phyloP scores from a whole-genome alignment of 1,140 invertebrate genomes.

The Phenacoccus solenopsis region DNA sequence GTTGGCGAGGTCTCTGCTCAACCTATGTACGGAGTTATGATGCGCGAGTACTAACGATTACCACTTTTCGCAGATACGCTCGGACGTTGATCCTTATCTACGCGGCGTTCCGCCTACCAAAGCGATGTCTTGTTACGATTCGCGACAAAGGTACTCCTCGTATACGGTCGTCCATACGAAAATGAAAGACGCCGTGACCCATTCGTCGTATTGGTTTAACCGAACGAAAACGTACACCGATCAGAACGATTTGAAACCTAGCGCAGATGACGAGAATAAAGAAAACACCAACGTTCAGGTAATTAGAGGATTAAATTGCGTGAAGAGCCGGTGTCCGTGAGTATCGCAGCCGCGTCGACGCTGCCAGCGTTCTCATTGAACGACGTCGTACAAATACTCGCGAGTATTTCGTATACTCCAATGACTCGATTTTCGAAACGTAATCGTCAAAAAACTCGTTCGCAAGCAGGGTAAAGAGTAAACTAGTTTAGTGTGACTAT shows the following conservation, averaged over 20 bases:
- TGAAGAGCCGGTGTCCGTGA: too few species aligned
- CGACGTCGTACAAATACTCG: too few species aligned
- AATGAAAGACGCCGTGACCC: constrained; percentile 49
- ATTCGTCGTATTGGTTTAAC: constrained; percentile 46
- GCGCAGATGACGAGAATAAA: not conserved
- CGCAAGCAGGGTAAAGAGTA: too few species aligned
- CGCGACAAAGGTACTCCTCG: constrained; percentile 49
- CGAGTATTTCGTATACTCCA: too few species aligned
- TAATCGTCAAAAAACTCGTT: too few species aligned
- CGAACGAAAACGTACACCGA: constrained; percentile 20
- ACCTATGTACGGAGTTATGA: too few species aligned
- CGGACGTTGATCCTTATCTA: constrained; percentile 54
- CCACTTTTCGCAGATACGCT: constrained; percentile 50
- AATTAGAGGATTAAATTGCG: too few species aligned
- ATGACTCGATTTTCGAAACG: too few species aligned
- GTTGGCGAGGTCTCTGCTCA: constrained; percentile 13
- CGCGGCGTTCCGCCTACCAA: constrained; percentile 52
- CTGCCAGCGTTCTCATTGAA: too few species aligned
- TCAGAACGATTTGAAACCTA: not conserved
- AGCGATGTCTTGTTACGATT: constrained; percentile 56
- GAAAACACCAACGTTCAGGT: constrained; percentile 6
- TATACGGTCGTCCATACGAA: constrained; percentile 47
- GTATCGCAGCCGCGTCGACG: not conserved
- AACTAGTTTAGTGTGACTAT: too few species aligned
- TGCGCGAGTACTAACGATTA: too few species aligned